A percentile compares a stretch with the other conserved stretches of the same genome.
These are phyloP conservation scores for Hippolais icterina DNA, from an alignment of 2,113 vertebrate species.

Conservation along the genomic window DNA sequence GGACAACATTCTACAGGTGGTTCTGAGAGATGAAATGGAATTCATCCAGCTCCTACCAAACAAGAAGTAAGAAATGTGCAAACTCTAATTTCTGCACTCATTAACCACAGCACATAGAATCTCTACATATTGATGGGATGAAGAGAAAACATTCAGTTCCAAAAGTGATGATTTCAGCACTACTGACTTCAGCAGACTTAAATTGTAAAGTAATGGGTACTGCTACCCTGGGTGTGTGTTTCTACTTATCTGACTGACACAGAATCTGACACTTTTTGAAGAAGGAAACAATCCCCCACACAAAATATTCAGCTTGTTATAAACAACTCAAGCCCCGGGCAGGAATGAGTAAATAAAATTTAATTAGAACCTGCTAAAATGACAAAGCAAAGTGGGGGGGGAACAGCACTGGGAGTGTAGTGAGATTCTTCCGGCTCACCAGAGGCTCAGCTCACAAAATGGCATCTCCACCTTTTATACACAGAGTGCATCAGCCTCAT, in stretches of 20 bases:
- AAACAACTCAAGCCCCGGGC: background rate
- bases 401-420: accelerated
- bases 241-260: background rate
- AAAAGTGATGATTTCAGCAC: background rate
- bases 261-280: background rate
- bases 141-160: background rate
- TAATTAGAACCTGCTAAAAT: background rate
- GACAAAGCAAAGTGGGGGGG: background rate
- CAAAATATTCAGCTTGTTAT: background rate
- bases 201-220: background rate
- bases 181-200: background rate
- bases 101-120: background rate
- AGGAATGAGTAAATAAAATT: background rate
- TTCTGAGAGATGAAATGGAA: background rate
- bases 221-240: background rate
- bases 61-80: background rate
- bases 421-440: background rate
- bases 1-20: background rate
- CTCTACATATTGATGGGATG: background rate
- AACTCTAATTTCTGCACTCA: background rate
- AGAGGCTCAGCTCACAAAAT: background rate
- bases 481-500: background rate
- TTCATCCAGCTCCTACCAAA: background rate
- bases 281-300: background rate
- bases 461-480: background rate